A percentile compares a stretch with the other conserved stretches of the same genome.
Conservation (phyloP, 2,888 invertebrate genomes). For the Thereva nobilitata region DNA sequence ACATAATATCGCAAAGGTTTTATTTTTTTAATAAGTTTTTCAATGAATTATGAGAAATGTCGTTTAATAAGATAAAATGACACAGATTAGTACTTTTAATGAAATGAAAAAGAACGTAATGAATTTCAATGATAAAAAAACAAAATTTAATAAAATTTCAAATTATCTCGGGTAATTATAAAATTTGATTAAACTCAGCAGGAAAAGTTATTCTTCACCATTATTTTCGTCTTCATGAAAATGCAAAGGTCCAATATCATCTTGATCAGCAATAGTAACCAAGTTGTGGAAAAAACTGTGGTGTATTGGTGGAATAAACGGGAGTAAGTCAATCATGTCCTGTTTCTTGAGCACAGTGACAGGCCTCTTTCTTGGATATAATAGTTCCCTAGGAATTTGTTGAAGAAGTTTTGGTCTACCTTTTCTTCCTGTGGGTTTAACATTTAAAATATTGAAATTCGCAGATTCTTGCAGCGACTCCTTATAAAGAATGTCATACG, state of each 20-base stretch:
- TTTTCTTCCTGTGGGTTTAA: conserved; percentile 1
- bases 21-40: background rate
- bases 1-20: background rate
- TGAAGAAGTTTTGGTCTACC: conserved; percentile 9
- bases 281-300: conserved; percentile 5
- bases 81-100: too few relatives aligned
- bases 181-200: background rate
- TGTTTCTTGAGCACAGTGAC: conserved; percentile 6
- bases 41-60: background rate
- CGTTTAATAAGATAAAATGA: background rate
- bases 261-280: background rate
- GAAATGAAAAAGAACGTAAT: background rate
- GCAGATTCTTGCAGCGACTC: background rate
- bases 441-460: background rate
- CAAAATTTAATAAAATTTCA: background rate
- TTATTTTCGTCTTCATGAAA: background rate
- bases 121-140: background rate
- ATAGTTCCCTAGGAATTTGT: conserved; percentile 14
- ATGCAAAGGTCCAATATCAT: background rate
- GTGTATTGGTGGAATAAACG: conserved; percentile 10
- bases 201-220: background rate
- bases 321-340: conserved; percentile 10
- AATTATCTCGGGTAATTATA: background rate
- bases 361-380: conserved; percentile 8
- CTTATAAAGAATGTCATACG: background rate